Percentiles rank a stretch among this genome's conserved stretches.
These are phyloP conservation scores for Brienomyrus longianalis DNA, from an alignment of 2,113 vertebrate genomes.

Conservation along the genomic window DNA sequence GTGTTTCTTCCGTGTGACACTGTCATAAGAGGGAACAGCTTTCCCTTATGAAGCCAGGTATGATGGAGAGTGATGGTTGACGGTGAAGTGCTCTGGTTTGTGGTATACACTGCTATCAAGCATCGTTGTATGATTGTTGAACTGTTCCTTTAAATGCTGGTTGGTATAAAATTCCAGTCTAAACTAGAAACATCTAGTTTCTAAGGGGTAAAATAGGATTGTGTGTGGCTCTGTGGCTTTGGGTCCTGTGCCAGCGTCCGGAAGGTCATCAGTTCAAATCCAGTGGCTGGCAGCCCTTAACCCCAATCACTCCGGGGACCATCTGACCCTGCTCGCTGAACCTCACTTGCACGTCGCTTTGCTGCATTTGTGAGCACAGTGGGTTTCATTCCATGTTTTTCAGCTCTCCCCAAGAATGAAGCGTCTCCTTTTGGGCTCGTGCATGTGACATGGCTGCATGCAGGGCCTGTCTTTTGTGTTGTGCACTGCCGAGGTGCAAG, in stretches of 20 bases:
- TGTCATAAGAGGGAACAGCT: background rate
- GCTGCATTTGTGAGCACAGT: background rate
- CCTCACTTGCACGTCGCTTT: background rate
- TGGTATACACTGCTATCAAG: background rate
- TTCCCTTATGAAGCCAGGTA: background rate
- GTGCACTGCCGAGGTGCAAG: slow-evolving; percentile 69
- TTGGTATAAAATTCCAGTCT: background rate
- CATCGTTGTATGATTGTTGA: background rate
- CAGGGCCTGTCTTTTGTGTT: slow-evolving; percentile 74
- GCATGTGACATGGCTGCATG: slow-evolving; percentile 43
- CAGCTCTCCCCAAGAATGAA: slow-evolving; percentile 66
- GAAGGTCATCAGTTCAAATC: background rate
- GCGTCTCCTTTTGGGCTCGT: slow-evolving; percentile 70
- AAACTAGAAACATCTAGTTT: background rate
- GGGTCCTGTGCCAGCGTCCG: background rate
- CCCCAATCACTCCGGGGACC: background rate
- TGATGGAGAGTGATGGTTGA: background rate
- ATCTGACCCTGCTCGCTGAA: background rate
- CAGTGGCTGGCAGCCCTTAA: background rate
- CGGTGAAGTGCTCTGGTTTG: background rate
- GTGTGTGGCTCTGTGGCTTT: background rate
- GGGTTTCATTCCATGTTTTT: slow-evolving; percentile 59
- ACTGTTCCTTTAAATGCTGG: background rate
- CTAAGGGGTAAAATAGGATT: background rate
- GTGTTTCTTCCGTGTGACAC: background rate